These are phyloP conservation scores for Circaetus cinerascens DNA, from an alignment of 2,113 vertebrate species.

Conservation along the genomic window DNA sequence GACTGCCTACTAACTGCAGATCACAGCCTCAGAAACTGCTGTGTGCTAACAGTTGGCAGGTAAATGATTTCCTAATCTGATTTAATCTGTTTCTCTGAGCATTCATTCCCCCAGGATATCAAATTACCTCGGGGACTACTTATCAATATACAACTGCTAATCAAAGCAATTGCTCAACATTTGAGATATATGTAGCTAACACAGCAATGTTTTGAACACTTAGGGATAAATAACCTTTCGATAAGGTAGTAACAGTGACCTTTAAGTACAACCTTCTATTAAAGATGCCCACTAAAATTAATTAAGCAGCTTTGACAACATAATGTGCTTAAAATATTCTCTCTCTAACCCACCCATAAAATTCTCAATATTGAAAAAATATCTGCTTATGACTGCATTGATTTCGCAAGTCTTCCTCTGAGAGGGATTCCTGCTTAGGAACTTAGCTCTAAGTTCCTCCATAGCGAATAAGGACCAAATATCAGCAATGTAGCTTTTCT, in stretches of 20 bases:
- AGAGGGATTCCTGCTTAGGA: not conserved
- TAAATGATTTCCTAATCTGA: not conserved
- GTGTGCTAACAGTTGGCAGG: not conserved
- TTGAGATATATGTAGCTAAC: not conserved
- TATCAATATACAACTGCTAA: not conserved
- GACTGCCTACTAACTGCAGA: too few species aligned
- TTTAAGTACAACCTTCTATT: not conserved
- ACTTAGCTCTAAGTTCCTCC: not conserved
- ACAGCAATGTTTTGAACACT: not conserved
- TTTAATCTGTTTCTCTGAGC: not conserved
- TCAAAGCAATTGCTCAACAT: not conserved
- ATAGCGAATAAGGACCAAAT: not conserved
- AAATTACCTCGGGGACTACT: not conserved
- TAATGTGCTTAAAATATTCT: not conserved
- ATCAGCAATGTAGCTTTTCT: not conserved
- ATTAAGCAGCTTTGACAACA: not conserved
- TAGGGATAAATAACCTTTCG: not conserved
- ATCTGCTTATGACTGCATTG: not conserved
- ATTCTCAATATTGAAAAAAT: conserved; percentile 11
- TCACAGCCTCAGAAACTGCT: not conserved
- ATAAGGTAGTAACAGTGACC: not conserved
- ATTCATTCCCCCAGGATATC: not conserved
- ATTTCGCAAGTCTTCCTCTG: not conserved
- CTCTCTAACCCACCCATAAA: not conserved
- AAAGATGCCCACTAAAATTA: not conserved